Evolutionary conservation across 2,888 invertebrate genomes (phyloP).

Genomic region (Cephus spinipes): DNA sequence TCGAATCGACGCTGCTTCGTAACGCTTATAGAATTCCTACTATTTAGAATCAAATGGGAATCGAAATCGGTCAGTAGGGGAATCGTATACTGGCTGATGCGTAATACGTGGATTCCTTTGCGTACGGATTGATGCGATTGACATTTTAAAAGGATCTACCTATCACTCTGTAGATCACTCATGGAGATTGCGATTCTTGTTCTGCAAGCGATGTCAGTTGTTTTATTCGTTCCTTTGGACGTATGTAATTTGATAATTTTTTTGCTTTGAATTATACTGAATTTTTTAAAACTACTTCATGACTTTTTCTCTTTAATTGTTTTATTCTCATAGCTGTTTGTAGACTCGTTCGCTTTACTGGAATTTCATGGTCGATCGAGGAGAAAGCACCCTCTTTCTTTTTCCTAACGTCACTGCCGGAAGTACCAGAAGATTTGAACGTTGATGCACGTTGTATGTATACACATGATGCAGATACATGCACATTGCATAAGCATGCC

Average conservation of each 20-base stretch:
- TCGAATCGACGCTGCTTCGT: neutral
- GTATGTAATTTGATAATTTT: neutral
- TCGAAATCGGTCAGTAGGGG: slow-evolving; percentile 1
- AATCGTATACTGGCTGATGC: neutral
- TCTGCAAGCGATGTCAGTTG: neutral
- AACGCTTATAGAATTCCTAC: slow-evolving; percentile 18
- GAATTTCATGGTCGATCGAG: neutral
- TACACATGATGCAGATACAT: neutral
- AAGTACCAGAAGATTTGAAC: neutral
- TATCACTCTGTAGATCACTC: neutral
- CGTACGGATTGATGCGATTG: neutral
- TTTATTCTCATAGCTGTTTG: neutral
- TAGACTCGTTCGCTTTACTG: neutral
- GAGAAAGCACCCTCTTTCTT: neutral
- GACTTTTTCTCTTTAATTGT: neutral
- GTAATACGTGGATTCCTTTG: neutral
- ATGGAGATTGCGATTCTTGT: neutral
- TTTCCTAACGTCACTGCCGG: neutral
- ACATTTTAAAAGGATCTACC: neutral
- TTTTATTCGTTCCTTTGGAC: neutral
- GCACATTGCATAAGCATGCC: neutral
- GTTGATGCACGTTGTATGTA: neutral
- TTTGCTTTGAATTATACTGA: neutral
- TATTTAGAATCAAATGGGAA: slow-evolving; percentile 14
- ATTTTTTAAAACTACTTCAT: neutral